These are phyloP conservation scores for Panulirus ornatus DNA, from an alignment of 1,140 invertebrate species.

Conservation along the genomic window DNA sequence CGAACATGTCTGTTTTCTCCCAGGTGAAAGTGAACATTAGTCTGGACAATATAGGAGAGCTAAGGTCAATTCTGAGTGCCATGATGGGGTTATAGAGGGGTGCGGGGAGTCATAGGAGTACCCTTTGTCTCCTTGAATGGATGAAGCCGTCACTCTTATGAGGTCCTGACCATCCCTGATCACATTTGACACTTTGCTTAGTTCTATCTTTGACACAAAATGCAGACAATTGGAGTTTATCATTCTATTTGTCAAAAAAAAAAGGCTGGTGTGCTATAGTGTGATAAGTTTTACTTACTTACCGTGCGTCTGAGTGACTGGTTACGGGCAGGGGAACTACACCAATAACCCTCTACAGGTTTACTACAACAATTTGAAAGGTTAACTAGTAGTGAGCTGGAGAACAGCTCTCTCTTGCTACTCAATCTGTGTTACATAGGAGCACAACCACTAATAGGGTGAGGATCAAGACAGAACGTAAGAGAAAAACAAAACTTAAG, in stretches of 20 bases:
- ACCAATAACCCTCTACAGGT: too few species aligned
- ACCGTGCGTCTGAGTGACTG: constrained; percentile 19
- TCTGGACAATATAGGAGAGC: constrained; percentile 1
- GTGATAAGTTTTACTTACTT: background rate
- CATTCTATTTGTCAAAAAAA: background rate
- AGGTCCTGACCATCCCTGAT: background rate
- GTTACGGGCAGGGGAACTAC: background rate
- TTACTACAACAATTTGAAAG: too few species aligned
- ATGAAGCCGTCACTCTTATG: background rate
- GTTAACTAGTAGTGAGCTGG: too few species aligned
- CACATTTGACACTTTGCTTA: background rate
- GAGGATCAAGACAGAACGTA: background rate
- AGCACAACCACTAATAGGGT: background rate
- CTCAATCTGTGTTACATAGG: background rate
- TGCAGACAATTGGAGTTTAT: background rate
- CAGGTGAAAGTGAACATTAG: background rate
- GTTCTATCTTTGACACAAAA: background rate
- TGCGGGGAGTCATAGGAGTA: background rate
- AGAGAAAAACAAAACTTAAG: constrained; percentile 5
- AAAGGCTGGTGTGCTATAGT: background rate
- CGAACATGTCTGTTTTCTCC: background rate
- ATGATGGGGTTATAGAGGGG: background rate
- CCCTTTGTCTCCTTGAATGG: background rate
- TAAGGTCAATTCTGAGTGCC: background rate
- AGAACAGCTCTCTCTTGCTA: constrained; percentile 15